Conservation (phyloP, 2,113 vertebrate species). For the Perognathus longimembris region DNA sequence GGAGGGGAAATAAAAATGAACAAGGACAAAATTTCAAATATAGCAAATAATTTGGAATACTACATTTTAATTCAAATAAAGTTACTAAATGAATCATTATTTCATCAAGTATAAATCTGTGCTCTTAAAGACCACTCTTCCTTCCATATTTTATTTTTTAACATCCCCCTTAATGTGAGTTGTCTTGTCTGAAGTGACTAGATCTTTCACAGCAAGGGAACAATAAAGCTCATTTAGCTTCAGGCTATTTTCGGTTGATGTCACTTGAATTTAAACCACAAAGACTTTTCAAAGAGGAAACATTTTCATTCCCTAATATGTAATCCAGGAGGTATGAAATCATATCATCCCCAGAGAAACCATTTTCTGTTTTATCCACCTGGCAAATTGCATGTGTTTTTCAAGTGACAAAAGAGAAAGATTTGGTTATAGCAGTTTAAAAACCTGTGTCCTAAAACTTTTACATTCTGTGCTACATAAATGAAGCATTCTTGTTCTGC, state of each 20-base stretch:
- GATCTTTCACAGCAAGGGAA: constrained; percentile 49
- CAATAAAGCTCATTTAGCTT: constrained; percentile 68
- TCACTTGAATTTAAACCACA: constrained; percentile 62
- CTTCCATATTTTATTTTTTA: constrained; percentile 53
- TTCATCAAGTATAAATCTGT: neutral
- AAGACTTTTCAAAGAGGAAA: constrained; percentile 68
- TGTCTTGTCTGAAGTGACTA: constrained; percentile 60
- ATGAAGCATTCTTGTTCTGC: neutral
- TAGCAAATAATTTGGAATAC: neutral
- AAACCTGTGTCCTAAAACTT: constrained; percentile 45
- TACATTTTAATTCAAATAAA: neutral
- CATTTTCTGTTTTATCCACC: constrained; percentile 29
- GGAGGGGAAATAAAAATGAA: neutral
- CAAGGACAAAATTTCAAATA: neutral
- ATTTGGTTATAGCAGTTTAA: constrained; percentile 32
- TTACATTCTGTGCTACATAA: neutral
- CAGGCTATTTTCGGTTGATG: constrained; percentile 71
- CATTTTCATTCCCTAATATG: constrained; percentile 51
- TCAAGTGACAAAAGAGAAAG: neutral
- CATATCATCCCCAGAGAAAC: constrained; percentile 5
- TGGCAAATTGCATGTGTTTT: constrained; percentile 57
- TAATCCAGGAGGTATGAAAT: neutral
- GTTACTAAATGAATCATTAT: neutral
- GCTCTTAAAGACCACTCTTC: neutral
- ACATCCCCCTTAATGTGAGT: constrained; percentile 26